These are phyloP conservation scores for Apostichopus californicus DNA, from an alignment of 35 echinoderm and acorn worm species.

Conservation along the genomic window DNA sequence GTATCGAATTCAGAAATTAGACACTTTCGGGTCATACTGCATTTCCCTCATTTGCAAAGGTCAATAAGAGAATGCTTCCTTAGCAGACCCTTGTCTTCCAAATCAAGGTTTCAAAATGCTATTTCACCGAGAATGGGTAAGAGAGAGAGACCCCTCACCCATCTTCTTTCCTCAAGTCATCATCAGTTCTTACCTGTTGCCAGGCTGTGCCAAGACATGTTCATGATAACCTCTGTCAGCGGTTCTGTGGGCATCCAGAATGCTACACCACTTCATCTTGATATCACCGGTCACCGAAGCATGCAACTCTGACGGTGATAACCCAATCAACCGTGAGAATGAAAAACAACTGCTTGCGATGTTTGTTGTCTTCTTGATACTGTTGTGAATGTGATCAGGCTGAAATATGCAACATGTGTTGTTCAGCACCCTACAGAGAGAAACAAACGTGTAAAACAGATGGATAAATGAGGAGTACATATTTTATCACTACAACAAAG, in stretches of 20 bases:
- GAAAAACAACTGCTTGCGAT: constrained; percentile 52
- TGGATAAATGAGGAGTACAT: not conserved
- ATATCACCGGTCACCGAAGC: constrained; percentile 57
- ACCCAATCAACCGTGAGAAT: constrained; percentile 73
- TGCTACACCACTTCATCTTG: constrained; percentile 60
- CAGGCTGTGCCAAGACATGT: constrained; percentile 33
- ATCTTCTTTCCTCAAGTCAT: too few relatives aligned
- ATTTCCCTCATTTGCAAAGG: too few relatives aligned
- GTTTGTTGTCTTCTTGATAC: constrained; percentile 47
- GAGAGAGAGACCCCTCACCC: too few relatives aligned
- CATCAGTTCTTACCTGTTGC: too few relatives aligned
- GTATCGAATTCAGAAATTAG: too few relatives aligned
- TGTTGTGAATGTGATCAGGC: constrained; percentile 80
- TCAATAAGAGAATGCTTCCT: too few relatives aligned
- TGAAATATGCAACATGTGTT: constrained; percentile 73
- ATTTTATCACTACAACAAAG: too few relatives aligned
- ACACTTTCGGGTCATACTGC: too few relatives aligned
- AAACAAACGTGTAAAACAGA: constrained; percentile 13
- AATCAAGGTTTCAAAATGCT: too few relatives aligned
- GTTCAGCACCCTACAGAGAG: constrained; percentile 60
- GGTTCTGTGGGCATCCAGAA: constrained; percentile 66
- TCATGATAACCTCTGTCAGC: constrained; percentile 78
- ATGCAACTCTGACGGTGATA: constrained; percentile 75
- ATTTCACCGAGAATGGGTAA: too few relatives aligned
- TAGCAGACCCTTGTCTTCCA: too few relatives aligned